Conservation (phyloP, 2,113 vertebrate genomes). For the Stigmatopora argus region DNA sequence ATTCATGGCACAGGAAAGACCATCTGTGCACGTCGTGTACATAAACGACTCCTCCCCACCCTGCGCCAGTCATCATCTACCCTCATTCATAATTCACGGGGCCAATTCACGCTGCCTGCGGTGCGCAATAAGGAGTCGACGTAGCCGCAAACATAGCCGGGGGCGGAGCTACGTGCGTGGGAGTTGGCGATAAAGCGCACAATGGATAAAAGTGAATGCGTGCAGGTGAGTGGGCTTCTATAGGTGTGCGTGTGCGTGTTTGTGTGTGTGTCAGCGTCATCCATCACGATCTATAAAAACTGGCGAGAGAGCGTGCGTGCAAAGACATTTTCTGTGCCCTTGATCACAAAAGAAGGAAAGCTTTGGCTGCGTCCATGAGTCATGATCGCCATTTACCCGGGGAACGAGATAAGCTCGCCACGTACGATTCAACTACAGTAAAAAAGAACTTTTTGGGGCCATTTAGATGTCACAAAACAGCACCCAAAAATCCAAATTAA, state of each 20-base stretch:
- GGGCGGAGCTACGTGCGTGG: slow-evolving; percentile 25
- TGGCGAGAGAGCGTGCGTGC: slow-evolving; percentile 9
- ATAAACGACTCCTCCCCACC: slow-evolving; percentile 1
- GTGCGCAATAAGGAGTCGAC: slow-evolving; percentile 36
- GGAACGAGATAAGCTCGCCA: not conserved
- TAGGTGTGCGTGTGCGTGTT: not conserved
- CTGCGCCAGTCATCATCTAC: slow-evolving; percentile 19
- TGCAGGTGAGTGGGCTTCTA: slow-evolving; percentile 6
- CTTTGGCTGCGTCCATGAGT: slow-evolving; percentile 46
- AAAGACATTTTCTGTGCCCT: slow-evolving; percentile 46
- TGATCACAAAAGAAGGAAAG: slow-evolving; percentile 40
- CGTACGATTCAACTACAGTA: slow-evolving; percentile 11
- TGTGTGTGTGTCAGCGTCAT: slow-evolving; percentile 30
- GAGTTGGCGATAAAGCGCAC: slow-evolving; percentile 23
- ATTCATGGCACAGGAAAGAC: slow-evolving; percentile 2
- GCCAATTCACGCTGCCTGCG: slow-evolving; percentile 36
- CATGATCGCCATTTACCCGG: slow-evolving; percentile 45
- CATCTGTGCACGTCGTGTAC: slow-evolving; percentile 9
- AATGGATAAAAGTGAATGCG: slow-evolving; percentile 15
- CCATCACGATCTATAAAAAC: slow-evolving; percentile 39
- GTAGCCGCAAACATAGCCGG: slow-evolving; percentile 20
- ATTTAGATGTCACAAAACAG: no score
- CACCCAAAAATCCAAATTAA: no score
- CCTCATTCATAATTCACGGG: slow-evolving; percentile 64
- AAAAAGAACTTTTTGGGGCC: not conserved